Evolutionary conservation across 2,797 vertebrate genomes (phyloP).

Genomic region (Gadopsis marmoratus): DNA sequence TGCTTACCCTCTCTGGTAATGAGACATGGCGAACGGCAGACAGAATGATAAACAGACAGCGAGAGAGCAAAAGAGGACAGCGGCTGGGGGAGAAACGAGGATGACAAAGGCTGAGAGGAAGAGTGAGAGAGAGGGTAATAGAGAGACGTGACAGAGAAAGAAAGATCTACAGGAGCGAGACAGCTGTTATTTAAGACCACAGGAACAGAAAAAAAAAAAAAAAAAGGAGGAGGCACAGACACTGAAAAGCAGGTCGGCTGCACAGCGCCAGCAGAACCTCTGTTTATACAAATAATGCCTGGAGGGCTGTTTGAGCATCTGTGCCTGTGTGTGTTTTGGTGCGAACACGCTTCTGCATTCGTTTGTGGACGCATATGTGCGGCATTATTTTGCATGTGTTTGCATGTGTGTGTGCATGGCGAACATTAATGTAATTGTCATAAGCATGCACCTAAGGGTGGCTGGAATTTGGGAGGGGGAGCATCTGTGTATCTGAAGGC

Average conservation of each 20-base stretch:
- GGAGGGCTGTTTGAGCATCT: conserved; percentile 59
- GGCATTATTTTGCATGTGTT: conserved; percentile 38
- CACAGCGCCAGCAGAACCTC: conserved; percentile 64
- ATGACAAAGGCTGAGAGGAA: conserved; percentile 57
- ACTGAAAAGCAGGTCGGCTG: conserved; percentile 66
- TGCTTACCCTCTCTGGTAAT: conserved; percentile 51
- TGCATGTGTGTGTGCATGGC: conserved; percentile 28
- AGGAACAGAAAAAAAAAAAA: not conserved
- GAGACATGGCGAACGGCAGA: conserved; percentile 52
- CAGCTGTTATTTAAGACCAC: conserved; percentile 66
- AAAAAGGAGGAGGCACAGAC: conserved; percentile 42
- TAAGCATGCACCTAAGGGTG: conserved; percentile 35
- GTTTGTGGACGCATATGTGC: conserved; percentile 33
- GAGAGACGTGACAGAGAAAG: conserved; percentile 41
- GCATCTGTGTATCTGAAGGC: conserved; percentile 63
- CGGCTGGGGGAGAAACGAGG: conserved; percentile 37
- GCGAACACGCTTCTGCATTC: conserved; percentile 29
- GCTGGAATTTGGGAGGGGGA: conserved; percentile 39
- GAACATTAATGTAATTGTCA: conserved; percentile 52
- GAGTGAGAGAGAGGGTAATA: conserved; percentile 31
- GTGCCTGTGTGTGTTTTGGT: conserved; percentile 59
- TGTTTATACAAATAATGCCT: conserved; percentile 74
- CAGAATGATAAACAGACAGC: conserved; percentile 45
- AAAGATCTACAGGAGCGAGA: conserved; percentile 57
- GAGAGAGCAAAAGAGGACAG: conserved; percentile 51